phyloP scores from a whole-genome alignment of 2,888 invertebrate genomes.

The Sphaeridia pumilis region DNA sequence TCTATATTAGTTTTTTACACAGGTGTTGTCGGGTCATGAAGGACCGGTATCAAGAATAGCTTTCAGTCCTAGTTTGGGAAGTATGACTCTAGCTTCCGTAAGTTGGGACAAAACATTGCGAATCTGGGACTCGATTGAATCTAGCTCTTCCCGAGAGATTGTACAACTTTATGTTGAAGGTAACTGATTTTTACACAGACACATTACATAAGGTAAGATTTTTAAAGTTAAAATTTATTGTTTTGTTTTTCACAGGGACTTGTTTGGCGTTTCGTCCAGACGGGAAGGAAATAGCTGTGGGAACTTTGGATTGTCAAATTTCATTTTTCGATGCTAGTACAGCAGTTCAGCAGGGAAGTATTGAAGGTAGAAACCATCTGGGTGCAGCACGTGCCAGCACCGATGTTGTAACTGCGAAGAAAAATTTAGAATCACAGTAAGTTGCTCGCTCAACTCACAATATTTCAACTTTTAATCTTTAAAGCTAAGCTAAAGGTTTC shows the following conservation, averaged over 20 bases:
- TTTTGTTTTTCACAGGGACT: no score
- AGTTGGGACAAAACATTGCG: conserved; percentile 91
- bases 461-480: no score
- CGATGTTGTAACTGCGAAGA: conserved; percentile 79
- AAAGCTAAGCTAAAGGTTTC: no score
- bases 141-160: conserved; percentile 66
- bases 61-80: conserved; percentile 62
- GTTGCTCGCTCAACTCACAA: no score
- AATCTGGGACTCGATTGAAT: conserved; percentile 84
- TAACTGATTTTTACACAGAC: no score
- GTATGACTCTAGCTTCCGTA: conserved; percentile 66
- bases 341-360: conserved; percentile 57
- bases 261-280: conserved; percentile 78
- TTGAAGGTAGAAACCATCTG: conserved; percentile 83
- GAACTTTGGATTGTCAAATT: conserved; percentile 78
- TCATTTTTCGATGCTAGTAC: conserved; percentile 63
- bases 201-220: no score
- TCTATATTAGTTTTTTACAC: conserved; percentile 18
- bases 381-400: conserved; percentile 69
- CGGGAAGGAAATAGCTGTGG: conserved; percentile 84
- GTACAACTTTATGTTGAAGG: conserved; percentile 63
- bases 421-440: conserved; percentile 71
- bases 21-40: conserved; percentile 81
- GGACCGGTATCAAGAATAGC: conserved; percentile 75
- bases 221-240: no score